phyloP scores from a whole-genome alignment of 2,888 invertebrate genomes.

The Drosophila macrospina region DNA sequence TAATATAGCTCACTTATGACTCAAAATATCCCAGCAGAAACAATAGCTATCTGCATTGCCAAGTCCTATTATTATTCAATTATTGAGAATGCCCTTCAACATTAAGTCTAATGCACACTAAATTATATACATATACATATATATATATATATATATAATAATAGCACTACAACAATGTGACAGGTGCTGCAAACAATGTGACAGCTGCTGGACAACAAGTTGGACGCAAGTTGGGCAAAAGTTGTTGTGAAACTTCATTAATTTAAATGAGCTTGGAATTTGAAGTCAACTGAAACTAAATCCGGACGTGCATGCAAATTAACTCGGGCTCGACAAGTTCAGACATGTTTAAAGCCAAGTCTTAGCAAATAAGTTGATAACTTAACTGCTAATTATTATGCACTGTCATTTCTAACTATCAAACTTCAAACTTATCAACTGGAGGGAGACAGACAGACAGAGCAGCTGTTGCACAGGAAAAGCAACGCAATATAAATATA shows the following conservation, averaged over 20 bases:
- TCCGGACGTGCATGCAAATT: slow-evolving; percentile 57
- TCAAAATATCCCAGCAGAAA: slow-evolving; percentile 42
- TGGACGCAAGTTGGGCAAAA: slow-evolving; percentile 38
- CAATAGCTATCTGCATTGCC: slow-evolving; percentile 2
- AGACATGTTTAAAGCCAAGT: slow-evolving; percentile 28
- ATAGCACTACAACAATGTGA: slow-evolving; percentile 10
- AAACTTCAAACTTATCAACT: not conserved
- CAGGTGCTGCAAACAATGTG: slow-evolving; percentile 11
- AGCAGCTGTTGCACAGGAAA: not conserved
- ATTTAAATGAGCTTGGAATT: slow-evolving; percentile 65
- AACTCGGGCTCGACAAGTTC: slow-evolving; percentile 34
- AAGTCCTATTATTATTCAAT: slow-evolving; percentile 73
- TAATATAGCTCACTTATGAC: slow-evolving; percentile 59
- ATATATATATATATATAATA: too few species aligned
- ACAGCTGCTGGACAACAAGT: slow-evolving; percentile 12
- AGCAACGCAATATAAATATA: too few species aligned
- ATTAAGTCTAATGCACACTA: slow-evolving; percentile 53
- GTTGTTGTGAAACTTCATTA: slow-evolving; percentile 60
- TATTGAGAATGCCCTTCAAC: slow-evolving; percentile 53
- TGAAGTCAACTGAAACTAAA: slow-evolving; percentile 37
- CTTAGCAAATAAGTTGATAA: slow-evolving; percentile 13
- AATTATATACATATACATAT: too few species aligned
- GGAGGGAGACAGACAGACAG: not conserved
- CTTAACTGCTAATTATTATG: slow-evolving; percentile 19
- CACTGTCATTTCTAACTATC: not conserved